Percentiles rank a stretch among this genome's conserved stretches.
Evolutionary conservation across 1,140 invertebrate species (phyloP).

Genomic region (Drosophila lowei): DNA sequence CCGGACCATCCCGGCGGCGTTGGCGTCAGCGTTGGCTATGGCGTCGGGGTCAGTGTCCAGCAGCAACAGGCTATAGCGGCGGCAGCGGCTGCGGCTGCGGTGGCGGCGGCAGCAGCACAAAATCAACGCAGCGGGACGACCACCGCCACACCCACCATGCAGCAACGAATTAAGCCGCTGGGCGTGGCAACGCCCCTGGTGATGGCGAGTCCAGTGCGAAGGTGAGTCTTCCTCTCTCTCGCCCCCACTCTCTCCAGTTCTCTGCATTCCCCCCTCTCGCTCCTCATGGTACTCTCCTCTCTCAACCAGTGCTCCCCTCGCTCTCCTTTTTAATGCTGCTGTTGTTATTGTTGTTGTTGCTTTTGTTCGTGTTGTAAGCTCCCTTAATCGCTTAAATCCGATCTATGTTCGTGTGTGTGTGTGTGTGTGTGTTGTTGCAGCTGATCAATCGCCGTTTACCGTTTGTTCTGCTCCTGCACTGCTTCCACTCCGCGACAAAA

Average conservation of each 20-base stretch:
- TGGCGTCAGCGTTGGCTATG: conserved; percentile 50
- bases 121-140: conserved; percentile 72
- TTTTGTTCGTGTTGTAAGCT: conserved; percentile 10
- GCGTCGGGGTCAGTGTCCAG: conserved; percentile 54
- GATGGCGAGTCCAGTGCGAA: conserved; percentile 92
- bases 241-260: not conserved
- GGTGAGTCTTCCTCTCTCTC: conserved; percentile 84
- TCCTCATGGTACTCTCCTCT: conserved; percentile 9
- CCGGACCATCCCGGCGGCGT: conserved; percentile 83
- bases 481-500: not conserved
- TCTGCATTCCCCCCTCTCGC: not conserved
- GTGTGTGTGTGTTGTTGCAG: not conserved
- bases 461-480: conserved; percentile 11
- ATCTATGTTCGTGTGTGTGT: not conserved
- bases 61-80: conserved; percentile 56
- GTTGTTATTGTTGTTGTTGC: not conserved
- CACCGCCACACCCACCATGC: conserved; percentile 89
- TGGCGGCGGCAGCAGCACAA: conserved; percentile 65
- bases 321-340: conserved; percentile 10
- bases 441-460: not conserved
- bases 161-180: conserved; percentile 93
- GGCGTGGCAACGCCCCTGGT: conserved; percentile 94
- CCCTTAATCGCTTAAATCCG: not conserved
- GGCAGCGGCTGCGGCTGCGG: conserved; percentile 55
- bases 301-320: not conserved